Evolutionary conservation across 2,797 vertebrate species (phyloP), one percentile per base, ranked within the genome.

Genomic region (Eleutherodactylus coqui): DNA sequence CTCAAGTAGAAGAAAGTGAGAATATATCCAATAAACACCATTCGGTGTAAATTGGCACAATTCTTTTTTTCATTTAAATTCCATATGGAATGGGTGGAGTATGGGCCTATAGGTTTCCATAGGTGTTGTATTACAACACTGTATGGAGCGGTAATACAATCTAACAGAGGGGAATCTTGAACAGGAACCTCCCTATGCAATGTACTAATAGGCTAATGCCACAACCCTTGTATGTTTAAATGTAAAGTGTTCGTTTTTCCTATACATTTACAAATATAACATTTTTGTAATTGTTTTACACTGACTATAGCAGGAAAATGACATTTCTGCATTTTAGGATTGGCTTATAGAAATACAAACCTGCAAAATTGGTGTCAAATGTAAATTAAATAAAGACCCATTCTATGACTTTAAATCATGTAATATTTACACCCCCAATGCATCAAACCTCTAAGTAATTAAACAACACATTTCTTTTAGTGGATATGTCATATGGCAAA

Each of bases 401-500:
- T 75, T 80, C 21, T 80, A 13, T 79, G 21, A 11, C 76, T 49
- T 7, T 24, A 73, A 75, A 72, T 27, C 27, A 72, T 69, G 19
- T 79, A 78, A 77, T 87, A 47, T 60, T 55, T 64, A 87, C 45
- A 38, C 13, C 64, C 60, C 41, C 49, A 72, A 58, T 70, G 38
- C 24, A 58, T 36, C 14, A 29, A 49, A 73, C 38, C 62, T 29
- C 24, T 49, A 70, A 76, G 75, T 83, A 72, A 78, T 78, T 53
- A 78, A 41, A 87, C n/a, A 55, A 77, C 36, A 36, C 75, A 60
- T 83, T 72, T 78, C 60, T 60, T 72, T 49, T 29, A 29, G 19
- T 58, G 34, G 29, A 79, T 78, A 87, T 80, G 86, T 87, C 75
- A 78, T 24, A 70, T 24, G n/a, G 29, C 34, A 83, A 87, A 87